Evolutionary conservation across 1,140 invertebrate genomes (phyloP).

Genomic region (Pentalonia nigronervosa): DNA sequence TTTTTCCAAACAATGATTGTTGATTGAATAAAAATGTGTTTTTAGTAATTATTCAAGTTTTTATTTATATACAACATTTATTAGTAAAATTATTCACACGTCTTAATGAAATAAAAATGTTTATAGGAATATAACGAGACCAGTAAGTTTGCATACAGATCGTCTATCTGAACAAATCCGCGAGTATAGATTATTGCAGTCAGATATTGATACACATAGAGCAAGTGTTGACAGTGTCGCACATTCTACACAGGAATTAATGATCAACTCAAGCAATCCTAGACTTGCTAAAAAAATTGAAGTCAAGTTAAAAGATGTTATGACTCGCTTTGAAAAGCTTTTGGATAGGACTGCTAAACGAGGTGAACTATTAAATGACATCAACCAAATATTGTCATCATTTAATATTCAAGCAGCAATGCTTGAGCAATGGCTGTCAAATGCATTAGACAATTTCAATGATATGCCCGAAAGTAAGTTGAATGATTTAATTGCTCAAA

Average conservation of each 20-base stretch:
- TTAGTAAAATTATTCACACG: not conserved
- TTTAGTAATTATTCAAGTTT: not conserved
- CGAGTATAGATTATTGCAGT: slow-evolving; percentile 79
- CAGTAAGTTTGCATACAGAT: slow-evolving; percentile 87
- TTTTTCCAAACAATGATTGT: not conserved
- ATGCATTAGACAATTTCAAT: slow-evolving; percentile 80
- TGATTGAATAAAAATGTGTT: not conserved
- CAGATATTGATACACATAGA: slow-evolving; percentile 85
- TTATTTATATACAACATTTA: not conserved
- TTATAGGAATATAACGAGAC: slow-evolving; percentile 74
- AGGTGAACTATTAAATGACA: slow-evolving; percentile 82
- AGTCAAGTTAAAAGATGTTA: slow-evolving; percentile 84
- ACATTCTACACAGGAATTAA: slow-evolving; percentile 78
- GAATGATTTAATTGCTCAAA: slow-evolving; percentile 66
- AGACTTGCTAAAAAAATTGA: slow-evolving; percentile 90
- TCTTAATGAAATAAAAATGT: slow-evolving; percentile 52
- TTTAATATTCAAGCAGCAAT: slow-evolving; percentile 76
- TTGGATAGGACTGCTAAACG: slow-evolving; percentile 81
- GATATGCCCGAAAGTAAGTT: slow-evolving; percentile 75
- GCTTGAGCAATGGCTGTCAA: slow-evolving; percentile 76
- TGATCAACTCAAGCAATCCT: slow-evolving; percentile 82
- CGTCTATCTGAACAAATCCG: slow-evolving; percentile 88
- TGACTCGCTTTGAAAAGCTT: slow-evolving; percentile 80
- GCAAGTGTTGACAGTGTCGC: slow-evolving; percentile 84
- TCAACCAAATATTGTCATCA: slow-evolving; percentile 73